phyloP scores from a whole-genome alignment of 2,888 invertebrate species.

The Brenthis ino region DNA sequence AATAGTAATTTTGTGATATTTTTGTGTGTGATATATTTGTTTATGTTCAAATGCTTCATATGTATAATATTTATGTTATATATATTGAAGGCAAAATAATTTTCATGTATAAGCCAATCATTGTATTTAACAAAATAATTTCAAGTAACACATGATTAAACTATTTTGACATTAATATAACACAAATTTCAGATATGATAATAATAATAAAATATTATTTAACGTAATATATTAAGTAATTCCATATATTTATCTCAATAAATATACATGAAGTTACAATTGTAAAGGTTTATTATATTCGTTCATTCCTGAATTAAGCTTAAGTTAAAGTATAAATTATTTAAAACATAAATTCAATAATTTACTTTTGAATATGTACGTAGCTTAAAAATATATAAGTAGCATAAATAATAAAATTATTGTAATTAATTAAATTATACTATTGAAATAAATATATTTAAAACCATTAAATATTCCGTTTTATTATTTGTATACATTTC shows the following conservation, averaged over 20 bases:
- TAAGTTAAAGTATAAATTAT: slow-evolving; percentile 12
- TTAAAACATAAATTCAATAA: not conserved
- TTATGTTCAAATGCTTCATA: slow-evolving; percentile 26
- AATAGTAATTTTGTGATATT: slow-evolving; percentile 59
- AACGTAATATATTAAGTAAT: slow-evolving; percentile 12
- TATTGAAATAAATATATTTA: no score
- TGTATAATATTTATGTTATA: slow-evolving; percentile 36
- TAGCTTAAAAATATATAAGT: no score
- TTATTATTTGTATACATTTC: no score
- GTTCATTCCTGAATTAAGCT: slow-evolving; percentile 30
- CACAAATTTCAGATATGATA: not conserved
- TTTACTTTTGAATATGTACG: not conserved
- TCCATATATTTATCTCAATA: slow-evolving; percentile 27
- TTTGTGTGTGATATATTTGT: slow-evolving; percentile 62
- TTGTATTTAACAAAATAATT: no score
- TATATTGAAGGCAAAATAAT: slow-evolving; percentile 23
- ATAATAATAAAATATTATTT: slow-evolving; percentile 4
- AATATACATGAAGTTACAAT: slow-evolving; percentile 25
- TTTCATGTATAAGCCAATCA: not conserved
- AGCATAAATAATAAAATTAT: no score
- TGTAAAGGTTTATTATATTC: slow-evolving; percentile 2
- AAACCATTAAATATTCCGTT: no score
- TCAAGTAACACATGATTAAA: not conserved
- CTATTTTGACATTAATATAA: not conserved
- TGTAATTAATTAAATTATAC: no score